Conservation (phyloP, 2,797 vertebrate genomes). For the Iguana delicatissima region DNA sequence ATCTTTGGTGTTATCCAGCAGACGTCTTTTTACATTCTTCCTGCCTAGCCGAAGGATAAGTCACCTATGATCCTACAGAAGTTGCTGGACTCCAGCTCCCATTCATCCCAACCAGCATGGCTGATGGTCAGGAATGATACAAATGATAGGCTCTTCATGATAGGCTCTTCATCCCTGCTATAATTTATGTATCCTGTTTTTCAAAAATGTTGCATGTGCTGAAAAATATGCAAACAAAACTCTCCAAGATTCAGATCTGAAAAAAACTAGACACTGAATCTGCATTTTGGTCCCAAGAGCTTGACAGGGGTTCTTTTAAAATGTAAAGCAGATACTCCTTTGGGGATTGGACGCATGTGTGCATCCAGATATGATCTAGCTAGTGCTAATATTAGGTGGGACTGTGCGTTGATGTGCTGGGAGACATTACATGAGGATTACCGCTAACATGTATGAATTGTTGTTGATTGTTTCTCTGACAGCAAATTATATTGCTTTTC, state of each 20-base stretch:
- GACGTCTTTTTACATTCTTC: background rate
- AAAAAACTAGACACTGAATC: background rate
- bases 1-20: too few species aligned
- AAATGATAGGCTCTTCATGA: background rate
- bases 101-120: background rate
- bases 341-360: background rate
- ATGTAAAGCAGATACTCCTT: background rate
- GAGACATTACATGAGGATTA: background rate
- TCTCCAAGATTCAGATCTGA: background rate
- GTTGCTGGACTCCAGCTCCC: background rate
- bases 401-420: background rate
- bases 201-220: background rate
- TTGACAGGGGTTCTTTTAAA: background rate
- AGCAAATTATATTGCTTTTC: background rate
- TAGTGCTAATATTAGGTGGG: background rate
- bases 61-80: background rate
- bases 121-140: background rate
- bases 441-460: background rate
- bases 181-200: background rate
- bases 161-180: background rate
- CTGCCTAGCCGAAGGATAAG: too few species aligned
- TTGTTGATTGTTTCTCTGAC: background rate
- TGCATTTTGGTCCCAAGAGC: background rate
- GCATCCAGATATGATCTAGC: background rate
- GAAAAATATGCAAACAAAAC: background rate